Evolutionary conservation across 2,888 invertebrate species (phyloP), one percentile per base, ranked within the genome.

Genomic region (Meta bourneti): DNA sequence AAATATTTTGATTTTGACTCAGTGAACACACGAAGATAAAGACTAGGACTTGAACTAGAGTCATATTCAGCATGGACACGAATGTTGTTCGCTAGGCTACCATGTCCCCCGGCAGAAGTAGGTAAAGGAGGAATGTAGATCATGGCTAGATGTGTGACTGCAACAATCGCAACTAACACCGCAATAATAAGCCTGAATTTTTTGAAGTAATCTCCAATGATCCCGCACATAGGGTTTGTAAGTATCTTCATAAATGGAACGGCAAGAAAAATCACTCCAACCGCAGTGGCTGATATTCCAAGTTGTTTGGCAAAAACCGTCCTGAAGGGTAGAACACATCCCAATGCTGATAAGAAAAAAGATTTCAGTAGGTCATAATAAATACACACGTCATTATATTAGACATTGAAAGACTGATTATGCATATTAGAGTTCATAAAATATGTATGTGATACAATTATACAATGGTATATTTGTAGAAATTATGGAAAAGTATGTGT

Each of bases 281-380:
- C 89, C 9, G 90, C 90, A 16, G 92, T 92, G 4, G 93, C 93
- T 9, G 93, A 93, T 70, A 93, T 85, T 48, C 93, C 93, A 11
- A 92, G 54, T 6, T 92, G 87, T 19, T 89, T 92, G 7, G 90
- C 93, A 72, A 93, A 93, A 1, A 93, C 85, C 13, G 93, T 71
- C 7, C 93, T 85, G 70, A 89, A 93, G 49, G 93, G 93, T 48
- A 93, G 75, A 13, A 91, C 91, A 34, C 92, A 89, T 34, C 86
- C 92, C 7, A 93, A 70, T 20, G 83, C 93, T 93, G 94, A 71
- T 95, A 95, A 82, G 93, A 77, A 34, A 51, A 8, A 51, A 69
- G 5, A 5, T 4, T 34, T 34, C 4, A 34, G 4, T 34, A 34
- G 4, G 34, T 34, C 34, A 34, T 34, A 34, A 34, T 34, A 34